Evolutionary conservation across 2,113 vertebrate species (phyloP).

Genomic region (Percopsis transmontana): DNA sequence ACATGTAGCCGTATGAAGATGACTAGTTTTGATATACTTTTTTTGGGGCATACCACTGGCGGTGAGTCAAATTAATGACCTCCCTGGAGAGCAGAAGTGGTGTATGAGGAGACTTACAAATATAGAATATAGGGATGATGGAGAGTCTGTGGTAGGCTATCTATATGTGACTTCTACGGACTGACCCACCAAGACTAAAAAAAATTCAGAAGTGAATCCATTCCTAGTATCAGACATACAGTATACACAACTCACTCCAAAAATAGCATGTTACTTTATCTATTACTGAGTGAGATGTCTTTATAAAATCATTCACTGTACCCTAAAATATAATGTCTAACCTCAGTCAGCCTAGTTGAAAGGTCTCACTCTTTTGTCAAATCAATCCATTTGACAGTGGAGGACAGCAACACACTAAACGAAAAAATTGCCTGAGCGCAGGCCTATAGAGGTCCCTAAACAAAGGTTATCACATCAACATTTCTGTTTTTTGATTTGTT

Average conservation of each 20-base stretch:
- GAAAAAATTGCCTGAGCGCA: neutral
- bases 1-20: slow-evolving; percentile 51
- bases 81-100: slow-evolving; percentile 54
- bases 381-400: slow-evolving; percentile 50
- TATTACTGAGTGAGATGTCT: too few relatives aligned
- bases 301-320: neutral
- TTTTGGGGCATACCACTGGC: slow-evolving; percentile 67
- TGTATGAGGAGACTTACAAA: slow-evolving; percentile 66
- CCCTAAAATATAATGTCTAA: slow-evolving; percentile 16
- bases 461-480: slow-evolving; percentile 48
- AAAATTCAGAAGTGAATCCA: neutral
- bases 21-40: slow-evolving; percentile 64
- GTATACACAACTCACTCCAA: too few relatives aligned
- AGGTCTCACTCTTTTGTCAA: slow-evolving; percentile 24
- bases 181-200: slow-evolving; percentile 42
- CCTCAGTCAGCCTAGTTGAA: slow-evolving; percentile 4
- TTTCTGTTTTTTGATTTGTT: slow-evolving; percentile 18
- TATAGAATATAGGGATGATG: slow-evolving; percentile 67
- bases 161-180: slow-evolving; percentile 32
- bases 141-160: slow-evolving; percentile 51
- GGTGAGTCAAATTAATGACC: slow-evolving; percentile 72
- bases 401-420: slow-evolving; percentile 8
- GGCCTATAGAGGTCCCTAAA: slow-evolving; percentile 49
- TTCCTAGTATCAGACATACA: neutral
- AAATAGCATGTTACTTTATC: too few relatives aligned